Evolutionary conservation across 2,888 invertebrate genomes (phyloP).

Genomic region (Drosophila incognita): DNA sequence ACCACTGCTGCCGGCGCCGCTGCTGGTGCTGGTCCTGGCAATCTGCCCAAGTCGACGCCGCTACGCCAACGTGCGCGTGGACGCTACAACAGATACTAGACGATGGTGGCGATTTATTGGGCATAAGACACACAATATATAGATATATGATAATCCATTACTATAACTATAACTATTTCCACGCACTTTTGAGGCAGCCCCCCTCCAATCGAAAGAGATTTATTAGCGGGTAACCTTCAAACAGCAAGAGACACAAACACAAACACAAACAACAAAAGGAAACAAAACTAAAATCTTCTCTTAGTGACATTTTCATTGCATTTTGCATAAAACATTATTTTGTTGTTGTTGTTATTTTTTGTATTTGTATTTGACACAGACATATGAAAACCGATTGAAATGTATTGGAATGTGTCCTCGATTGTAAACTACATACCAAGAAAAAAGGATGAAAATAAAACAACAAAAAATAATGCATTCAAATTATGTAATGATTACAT

Average conservation of each 20-base stretch:
- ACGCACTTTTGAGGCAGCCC: constrained; percentile 20
- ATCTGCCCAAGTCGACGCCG: constrained; percentile 82
- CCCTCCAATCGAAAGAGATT: constrained; percentile 10
- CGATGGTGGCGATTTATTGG: constrained; percentile 16
- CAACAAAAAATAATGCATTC: constrained; percentile 44
- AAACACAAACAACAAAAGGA: neutral
- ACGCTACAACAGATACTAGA: constrained; percentile 84
- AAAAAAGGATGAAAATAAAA: neutral
- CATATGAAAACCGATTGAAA: constrained; percentile 15
- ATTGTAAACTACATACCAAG: constrained; percentile 18
- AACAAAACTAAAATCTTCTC: constrained; percentile 29
- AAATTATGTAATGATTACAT: constrained; percentile 66
- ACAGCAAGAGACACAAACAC: neutral
- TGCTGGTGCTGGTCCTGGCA: constrained; percentile 69
- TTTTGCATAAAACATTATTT: constrained; percentile 55
- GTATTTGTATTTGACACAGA: constrained; percentile 31
- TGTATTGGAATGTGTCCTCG: constrained; percentile 32
- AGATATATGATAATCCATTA: constrained; percentile 41
- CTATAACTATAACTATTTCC: constrained; percentile 40
- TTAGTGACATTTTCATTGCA: constrained; percentile 65
- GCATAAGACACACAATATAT: constrained; percentile 58
- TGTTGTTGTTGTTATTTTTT: neutral
- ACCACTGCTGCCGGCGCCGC: constrained; percentile 71
- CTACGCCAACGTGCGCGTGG: constrained; percentile 84
- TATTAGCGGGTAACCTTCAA: neutral